Conservation (phyloP, 64 coral and sea anemone species). For the Pocillopora damicornis region DNA sequence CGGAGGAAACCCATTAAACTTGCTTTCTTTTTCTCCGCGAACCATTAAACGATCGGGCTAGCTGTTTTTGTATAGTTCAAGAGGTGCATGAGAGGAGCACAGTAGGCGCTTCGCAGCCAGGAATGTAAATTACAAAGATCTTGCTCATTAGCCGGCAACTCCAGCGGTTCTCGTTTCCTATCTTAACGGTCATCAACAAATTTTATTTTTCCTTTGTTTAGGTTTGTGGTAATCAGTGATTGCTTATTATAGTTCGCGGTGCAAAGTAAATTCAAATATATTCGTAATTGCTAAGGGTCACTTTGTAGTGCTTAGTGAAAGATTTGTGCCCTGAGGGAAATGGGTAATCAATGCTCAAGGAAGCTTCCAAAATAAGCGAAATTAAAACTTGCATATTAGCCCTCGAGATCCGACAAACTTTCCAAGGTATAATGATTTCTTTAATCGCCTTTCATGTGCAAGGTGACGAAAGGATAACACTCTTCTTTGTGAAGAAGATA, state of each 20-base stretch:
- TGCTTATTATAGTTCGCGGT: slow-evolving; percentile 47
- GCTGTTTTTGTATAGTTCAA: slow-evolving; percentile 15
- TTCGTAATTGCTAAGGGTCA: slow-evolving; percentile 48
- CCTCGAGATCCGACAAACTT: slow-evolving; percentile 27
- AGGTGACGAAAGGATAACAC: neutral
- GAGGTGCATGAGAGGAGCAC: neutral
- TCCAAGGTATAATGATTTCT: neutral
- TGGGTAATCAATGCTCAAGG: slow-evolving; percentile 27
- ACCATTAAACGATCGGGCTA: slow-evolving; percentile 21
- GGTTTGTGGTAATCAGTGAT: slow-evolving; percentile 37
- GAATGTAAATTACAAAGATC: slow-evolving; percentile 37
- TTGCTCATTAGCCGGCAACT: slow-evolving; percentile 33
- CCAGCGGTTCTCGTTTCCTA: slow-evolving; percentile 52
- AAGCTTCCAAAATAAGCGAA: slow-evolving; percentile 42
- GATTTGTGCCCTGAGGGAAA: slow-evolving; percentile 27
- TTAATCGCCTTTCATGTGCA: neutral
- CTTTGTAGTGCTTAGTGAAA: slow-evolving; percentile 36
- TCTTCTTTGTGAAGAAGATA: slow-evolving; percentile 4
- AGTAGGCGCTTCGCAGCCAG: slow-evolving; percentile 34
- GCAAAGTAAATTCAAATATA: slow-evolving; percentile 59
- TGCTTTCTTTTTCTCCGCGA: slow-evolving; percentile 17
- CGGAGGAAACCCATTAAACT: slow-evolving; percentile 27
- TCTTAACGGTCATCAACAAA: slow-evolving; percentile 28
- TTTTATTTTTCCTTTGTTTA: slow-evolving; percentile 57
- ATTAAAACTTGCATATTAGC: slow-evolving; percentile 44